Conservation (phyloP, 2,888 invertebrate genomes). For the Dinocampus coccinellae region DNA sequence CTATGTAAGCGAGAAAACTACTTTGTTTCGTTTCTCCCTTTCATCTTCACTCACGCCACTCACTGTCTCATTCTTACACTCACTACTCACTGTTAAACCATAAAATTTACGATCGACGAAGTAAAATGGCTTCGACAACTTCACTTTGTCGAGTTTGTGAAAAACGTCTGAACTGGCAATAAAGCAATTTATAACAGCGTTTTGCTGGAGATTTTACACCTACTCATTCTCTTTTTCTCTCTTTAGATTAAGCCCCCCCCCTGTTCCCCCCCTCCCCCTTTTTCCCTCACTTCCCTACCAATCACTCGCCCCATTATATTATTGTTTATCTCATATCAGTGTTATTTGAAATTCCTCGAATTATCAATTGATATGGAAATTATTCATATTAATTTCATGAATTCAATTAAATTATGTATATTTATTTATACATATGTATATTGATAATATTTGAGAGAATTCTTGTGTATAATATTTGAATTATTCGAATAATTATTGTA, state of each 20-base stretch:
- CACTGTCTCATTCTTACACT: not conserved
- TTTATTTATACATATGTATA: too few species aligned
- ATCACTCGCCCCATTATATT: too few species aligned
- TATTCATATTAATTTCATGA: too few species aligned
- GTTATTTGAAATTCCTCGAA: too few species aligned
- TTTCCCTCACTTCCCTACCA: too few species aligned
- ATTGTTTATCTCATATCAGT: too few species aligned
- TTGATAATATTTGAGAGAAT: too few species aligned
- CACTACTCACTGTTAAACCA: conserved; percentile 31
- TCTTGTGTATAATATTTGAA: too few species aligned
- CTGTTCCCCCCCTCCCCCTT: not conserved
- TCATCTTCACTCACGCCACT: too few species aligned
- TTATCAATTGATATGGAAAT: too few species aligned
- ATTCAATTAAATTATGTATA: too few species aligned
- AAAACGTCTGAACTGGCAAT: conserved; percentile 51
- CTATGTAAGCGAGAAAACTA: conserved; percentile 20
- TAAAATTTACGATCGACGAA: conserved; percentile 51
- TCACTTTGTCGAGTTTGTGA: conserved; percentile 33
- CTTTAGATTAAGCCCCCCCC: too few species aligned
- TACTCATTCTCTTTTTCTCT: not conserved
- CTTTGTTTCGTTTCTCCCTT: conserved; percentile 7
- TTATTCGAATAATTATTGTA: conserved; percentile 42
- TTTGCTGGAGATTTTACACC: conserved; percentile 25
- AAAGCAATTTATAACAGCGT: conserved; percentile 59
- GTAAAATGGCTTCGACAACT: conserved; percentile 49